A percentile compares a stretch with the other conserved stretches of the same genome.
These are phyloP conservation scores for Eudyptes chrysolophus DNA, from an alignment of 2,113 vertebrate genomes.

Conservation along the genomic window DNA sequence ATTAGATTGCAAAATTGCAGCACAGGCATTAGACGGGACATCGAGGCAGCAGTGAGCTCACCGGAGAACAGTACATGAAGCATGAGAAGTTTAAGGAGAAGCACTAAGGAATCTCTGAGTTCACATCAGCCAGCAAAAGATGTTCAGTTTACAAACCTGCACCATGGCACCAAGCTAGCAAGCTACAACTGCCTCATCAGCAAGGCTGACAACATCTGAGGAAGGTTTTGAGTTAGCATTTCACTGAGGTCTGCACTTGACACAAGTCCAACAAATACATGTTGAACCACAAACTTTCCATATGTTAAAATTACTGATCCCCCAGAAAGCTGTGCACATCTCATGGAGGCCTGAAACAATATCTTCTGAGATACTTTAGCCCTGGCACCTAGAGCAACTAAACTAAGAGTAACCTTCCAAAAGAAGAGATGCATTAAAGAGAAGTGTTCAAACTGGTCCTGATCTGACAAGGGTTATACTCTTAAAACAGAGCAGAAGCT, in stretches of 20 bases:
- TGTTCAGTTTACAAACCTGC: background rate
- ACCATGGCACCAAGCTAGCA: background rate
- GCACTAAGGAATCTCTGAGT: background rate
- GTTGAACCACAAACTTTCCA: constrained; percentile 7
- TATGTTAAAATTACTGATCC: background rate
- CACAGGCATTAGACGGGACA: background rate
- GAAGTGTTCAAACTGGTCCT: background rate
- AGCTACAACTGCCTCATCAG: background rate
- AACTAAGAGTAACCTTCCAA: background rate
- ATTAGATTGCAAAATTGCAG: background rate
- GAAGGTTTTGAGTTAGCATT: background rate
- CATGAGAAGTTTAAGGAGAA: background rate
- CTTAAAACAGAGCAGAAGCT: background rate
- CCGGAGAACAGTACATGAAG: background rate
- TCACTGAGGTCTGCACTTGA: constrained; percentile 26
- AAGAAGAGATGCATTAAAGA: background rate
- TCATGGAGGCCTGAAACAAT: background rate
- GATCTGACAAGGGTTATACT: background rate
- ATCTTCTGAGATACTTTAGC: background rate
- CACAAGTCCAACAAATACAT: constrained; percentile 1
- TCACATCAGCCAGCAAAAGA: background rate
- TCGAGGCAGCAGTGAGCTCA: background rate
- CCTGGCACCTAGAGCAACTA: background rate
- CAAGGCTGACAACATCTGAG: constrained; percentile 13
- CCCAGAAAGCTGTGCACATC: background rate